Percentiles rank a stretch among this genome's conserved stretches.
Evolutionary conservation across 2,113 vertebrate species (phyloP).

Genomic region (Xenopus tropicalis): DNA sequence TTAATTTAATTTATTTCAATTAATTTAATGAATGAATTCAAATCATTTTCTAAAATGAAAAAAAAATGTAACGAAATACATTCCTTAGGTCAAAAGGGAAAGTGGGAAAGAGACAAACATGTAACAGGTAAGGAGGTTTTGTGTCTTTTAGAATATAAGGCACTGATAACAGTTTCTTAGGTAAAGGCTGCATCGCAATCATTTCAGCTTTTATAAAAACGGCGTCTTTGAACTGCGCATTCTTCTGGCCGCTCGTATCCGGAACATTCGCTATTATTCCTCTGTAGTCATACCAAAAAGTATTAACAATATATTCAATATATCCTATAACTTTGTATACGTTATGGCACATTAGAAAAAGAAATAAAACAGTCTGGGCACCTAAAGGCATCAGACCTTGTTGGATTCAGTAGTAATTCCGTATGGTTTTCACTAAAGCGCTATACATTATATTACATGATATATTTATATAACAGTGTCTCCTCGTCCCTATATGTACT

Average conservation of each 20-base stretch:
- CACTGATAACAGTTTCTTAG: slow-evolving; percentile 82
- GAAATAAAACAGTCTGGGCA: slow-evolving; percentile 66
- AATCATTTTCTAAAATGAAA: too few species aligned
- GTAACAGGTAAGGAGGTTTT: slow-evolving; percentile 70
- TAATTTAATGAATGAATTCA: too few species aligned
- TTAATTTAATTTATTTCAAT: too few species aligned
- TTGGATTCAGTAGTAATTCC: slow-evolving; percentile 47
- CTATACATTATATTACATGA: slow-evolving; percentile 11
- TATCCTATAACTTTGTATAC: slow-evolving; percentile 62
- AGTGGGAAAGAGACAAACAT: slow-evolving; percentile 45
- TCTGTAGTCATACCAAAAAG: slow-evolving; percentile 68
- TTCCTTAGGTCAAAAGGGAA: slow-evolving; percentile 49
- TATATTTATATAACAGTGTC: slow-evolving; percentile 46
- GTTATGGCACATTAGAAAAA: slow-evolving; percentile 64
- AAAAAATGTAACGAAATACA: slow-evolving; percentile 51
- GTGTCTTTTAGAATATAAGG: slow-evolving; percentile 74
- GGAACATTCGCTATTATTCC: slow-evolving; percentile 67
- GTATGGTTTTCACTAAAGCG: not conserved
- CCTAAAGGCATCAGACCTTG: slow-evolving; percentile 66
- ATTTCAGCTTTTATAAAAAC: slow-evolving; percentile 72
- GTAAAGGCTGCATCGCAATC: slow-evolving; percentile 79
- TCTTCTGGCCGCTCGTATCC: slow-evolving; percentile 72
- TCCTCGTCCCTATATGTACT: slow-evolving; percentile 52
- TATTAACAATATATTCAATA: slow-evolving; percentile 57
- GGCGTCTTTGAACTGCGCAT: slow-evolving; percentile 63